phyloP scores from a whole-genome alignment of 2,888 invertebrate genomes.

The Volucella zonaria region DNA sequence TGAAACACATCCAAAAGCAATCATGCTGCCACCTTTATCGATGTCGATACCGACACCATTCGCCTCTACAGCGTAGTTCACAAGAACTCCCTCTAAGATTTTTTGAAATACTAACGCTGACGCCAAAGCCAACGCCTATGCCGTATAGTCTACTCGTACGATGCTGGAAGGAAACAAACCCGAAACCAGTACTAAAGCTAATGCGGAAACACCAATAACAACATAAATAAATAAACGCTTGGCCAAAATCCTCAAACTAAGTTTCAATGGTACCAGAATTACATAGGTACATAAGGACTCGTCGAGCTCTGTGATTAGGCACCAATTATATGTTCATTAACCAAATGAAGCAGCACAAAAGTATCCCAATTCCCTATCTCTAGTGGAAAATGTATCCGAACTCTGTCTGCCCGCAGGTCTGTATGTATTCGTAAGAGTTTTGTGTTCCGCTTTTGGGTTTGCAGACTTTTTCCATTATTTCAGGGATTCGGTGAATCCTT shows the following conservation, averaged over 20 bases:
- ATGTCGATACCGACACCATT: too few species aligned
- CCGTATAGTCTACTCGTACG: not conserved
- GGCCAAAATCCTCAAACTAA: conserved; percentile 59
- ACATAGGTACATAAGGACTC: conserved; percentile 49
- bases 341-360: conserved; percentile 55
- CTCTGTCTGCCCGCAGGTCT: too few species aligned
- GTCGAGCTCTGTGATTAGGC: conserved; percentile 70
- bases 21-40: conserved; percentile 20
- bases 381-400: too few species aligned
- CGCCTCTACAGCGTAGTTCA: not conserved
- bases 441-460: conserved; percentile 46
- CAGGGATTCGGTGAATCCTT: conserved; percentile 56
- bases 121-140: conserved; percentile 56
- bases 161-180: not conserved
- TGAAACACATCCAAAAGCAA: conserved; percentile 56
- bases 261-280: conserved; percentile 34
- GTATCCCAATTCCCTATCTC: conserved; percentile 49
- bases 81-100: conserved; percentile 54
- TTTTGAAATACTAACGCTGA: conserved; percentile 47
- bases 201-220: conserved; percentile 33
- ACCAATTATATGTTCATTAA: conserved; percentile 74
- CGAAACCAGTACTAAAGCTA: conserved; percentile 37
- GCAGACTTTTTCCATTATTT: conserved; percentile 11
- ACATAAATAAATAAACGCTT: conserved; percentile 50
- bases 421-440: conserved; percentile 9